A percentile compares a stretch with the other conserved stretches of the same genome.
Conservation (phyloP, 2,888 invertebrate species). For the Scaeva pyrastri region DNA sequence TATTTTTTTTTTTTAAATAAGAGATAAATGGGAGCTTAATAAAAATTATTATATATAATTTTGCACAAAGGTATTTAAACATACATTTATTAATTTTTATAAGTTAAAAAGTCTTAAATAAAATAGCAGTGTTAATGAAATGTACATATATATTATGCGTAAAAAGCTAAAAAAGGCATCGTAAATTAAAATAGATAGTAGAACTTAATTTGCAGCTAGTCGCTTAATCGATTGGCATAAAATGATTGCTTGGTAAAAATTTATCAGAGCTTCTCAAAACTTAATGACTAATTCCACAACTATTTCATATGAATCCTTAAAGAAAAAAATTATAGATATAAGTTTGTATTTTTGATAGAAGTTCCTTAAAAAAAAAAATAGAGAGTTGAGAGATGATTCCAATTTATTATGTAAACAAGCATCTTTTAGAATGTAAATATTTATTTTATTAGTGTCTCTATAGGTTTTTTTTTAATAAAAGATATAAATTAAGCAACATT, state of each 20-base stretch:
- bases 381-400: too few species aligned
- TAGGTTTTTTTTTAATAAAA: too few species aligned
- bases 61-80: slow-evolving; percentile 14
- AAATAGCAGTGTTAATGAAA: background rate
- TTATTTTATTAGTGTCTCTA: too few species aligned
- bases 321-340: too few species aligned
- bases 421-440: too few species aligned
- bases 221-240: slow-evolving; percentile 5
- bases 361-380: too few species aligned
- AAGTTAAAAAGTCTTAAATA: slow-evolving; percentile 16
- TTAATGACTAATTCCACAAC: background rate
- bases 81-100: background rate
- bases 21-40: slow-evolving; percentile 21
- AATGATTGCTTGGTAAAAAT: slow-evolving; percentile 39
- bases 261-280: slow-evolving; percentile 52
- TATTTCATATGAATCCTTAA: too few species aligned
- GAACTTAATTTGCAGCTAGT: slow-evolving; percentile 24
- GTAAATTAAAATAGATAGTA: background rate
- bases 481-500: too few species aligned
- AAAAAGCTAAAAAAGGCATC: background rate
- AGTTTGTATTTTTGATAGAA: too few species aligned
- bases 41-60: slow-evolving; percentile 30
- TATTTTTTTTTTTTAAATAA: background rate
- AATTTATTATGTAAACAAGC: too few species aligned
- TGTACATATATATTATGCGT: background rate